These are phyloP conservation scores for Rhinoptilus africanus DNA, from an alignment of 2,113 vertebrate genomes.

Conservation along the genomic window DNA sequence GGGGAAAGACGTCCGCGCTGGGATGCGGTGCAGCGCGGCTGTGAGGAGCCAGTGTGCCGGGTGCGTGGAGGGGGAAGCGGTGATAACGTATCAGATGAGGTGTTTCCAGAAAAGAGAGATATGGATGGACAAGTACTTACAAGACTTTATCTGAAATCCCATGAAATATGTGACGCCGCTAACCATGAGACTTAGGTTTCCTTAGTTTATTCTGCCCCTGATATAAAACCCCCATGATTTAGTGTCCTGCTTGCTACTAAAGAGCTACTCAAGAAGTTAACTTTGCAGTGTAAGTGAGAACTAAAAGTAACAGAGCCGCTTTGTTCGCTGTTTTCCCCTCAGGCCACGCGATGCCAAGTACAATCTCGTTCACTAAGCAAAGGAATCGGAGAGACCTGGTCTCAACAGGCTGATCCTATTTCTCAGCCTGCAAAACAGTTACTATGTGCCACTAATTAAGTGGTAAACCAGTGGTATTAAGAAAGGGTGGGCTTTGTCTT, in stretches of 20 bases:
- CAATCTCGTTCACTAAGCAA: too few relatives aligned
- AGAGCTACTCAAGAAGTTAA: background rate
- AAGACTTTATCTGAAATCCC: background rate
- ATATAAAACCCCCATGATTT: background rate
- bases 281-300: background rate
- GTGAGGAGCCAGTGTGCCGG: fast-evolving
- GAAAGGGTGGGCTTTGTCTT: background rate
- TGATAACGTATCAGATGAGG: background rate
- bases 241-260: background rate
- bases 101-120: background rate
- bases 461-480: background rate
- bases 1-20: background rate
- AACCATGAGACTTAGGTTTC: fast-evolving
- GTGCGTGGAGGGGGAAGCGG: fast-evolving
- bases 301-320: background rate
- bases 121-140: fast-evolving
- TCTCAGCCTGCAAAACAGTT: background rate
- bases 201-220: background rate
- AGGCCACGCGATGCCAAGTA: background rate
- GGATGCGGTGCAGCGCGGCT: fast-evolving
- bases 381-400: background rate
- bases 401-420: background rate
- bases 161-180: background rate
- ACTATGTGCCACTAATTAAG: background rate
- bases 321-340: fast-evolving